Evolutionary conservation across 2,888 invertebrate genomes (phyloP).

Genomic region (Ophonus ardosiacus): DNA sequence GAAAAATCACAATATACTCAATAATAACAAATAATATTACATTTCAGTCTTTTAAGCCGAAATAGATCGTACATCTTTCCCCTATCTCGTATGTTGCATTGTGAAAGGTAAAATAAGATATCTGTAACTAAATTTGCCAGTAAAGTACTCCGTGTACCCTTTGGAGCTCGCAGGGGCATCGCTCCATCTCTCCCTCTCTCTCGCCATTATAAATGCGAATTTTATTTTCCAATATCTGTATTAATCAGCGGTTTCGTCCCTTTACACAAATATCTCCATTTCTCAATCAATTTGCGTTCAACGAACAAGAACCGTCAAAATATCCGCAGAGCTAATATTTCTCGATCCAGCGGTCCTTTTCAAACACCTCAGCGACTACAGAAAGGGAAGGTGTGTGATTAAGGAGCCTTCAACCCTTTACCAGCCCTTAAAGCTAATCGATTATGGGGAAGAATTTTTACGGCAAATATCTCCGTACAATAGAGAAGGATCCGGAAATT

Average conservation of each 20-base stretch:
- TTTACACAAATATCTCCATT: constrained; percentile 13
- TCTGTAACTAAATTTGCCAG: not conserved
- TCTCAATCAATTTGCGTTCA: constrained; percentile 11
- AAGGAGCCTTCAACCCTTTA: not conserved
- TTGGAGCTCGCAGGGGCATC: not conserved
- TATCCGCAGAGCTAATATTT: constrained; percentile 11
- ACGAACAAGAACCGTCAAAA: constrained; percentile 13
- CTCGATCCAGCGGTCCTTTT: not conserved
- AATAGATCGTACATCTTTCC: not conserved
- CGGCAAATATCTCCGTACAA: not conserved
- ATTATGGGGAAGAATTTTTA: not conserved
- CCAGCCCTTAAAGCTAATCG: not conserved
- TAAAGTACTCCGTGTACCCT: not conserved
- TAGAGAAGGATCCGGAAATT: no score
- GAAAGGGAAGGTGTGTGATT: not conserved
- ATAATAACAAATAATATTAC: not conserved
- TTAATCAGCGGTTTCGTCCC: constrained; percentile 18
- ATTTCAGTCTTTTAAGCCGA: not conserved
- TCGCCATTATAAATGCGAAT: not conserved
- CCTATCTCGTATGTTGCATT: not conserved
- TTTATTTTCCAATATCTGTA: not conserved
- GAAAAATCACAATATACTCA: no score
- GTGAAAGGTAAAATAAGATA: not conserved
- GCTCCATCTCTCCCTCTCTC: not conserved
- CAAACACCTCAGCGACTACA: not conserved